Base-by-base conservation (phyloP, 1,140 invertebrate genomes). In the Apis mellifera region DNA sequence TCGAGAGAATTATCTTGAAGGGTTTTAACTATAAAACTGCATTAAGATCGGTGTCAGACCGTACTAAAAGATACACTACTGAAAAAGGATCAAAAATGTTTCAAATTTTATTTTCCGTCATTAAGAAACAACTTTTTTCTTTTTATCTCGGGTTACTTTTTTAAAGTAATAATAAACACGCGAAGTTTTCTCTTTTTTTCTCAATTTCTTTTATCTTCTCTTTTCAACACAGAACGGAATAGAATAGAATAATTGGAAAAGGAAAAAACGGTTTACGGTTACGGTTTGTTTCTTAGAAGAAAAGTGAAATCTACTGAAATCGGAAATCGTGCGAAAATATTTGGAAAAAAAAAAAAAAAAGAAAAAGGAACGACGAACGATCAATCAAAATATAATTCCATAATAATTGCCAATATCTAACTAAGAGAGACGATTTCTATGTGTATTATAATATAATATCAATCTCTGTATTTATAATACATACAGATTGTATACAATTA, bases 401-500 rank as follows among this genome's bases (percentile, higher is more conserved):
- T n/a, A 48, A 13, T 15, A 32, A 21, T n/a, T 9, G 42, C 9
- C 23, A 48, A 23, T 52, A 32, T 71, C 52, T 71, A 71, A 2
- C 70, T 71, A 71, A 71, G 52, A 19, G 52, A 71, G 17, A 19
- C 52, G 50, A 32, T 19, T 55, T 23, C 70, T 55, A 52, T 71
- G 26, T 59, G 17, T 60, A 17, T 62, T 71, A 50, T 15, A 23
- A n/a, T 55, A 19, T 55, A 32, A 73, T 73, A 55, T 68, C 50
- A 64, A 78, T 78, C 57, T 62, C 57, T 64, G 57, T 78, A 70
- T 75, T 57, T 68, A 74, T 81, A 66, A 75, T 81, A 81, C 72
- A 81, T 78, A 82, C 75, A 69, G 57, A 82, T 74, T 82, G 71
- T 69, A 42, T 42, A 84, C 59, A 70, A 21, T 79, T 48, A 85